These are phyloP conservation scores for Ametastegia equiseti DNA, from an alignment of 2,888 invertebrate genomes.

Conservation along the genomic window DNA sequence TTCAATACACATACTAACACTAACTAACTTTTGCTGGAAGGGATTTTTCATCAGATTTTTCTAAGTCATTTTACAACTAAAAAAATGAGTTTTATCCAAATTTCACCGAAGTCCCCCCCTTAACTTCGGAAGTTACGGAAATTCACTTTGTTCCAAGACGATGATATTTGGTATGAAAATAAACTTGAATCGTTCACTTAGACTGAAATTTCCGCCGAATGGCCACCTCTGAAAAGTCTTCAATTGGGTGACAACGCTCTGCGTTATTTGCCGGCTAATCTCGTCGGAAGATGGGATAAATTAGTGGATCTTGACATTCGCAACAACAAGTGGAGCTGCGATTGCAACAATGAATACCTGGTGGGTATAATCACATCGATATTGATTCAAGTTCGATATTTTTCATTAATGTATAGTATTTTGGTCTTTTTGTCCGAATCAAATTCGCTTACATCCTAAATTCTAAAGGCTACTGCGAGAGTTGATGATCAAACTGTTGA, in stretches of 20 bases:
- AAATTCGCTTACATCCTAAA: background rate
- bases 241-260: constrained; percentile 86
- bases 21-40: no score
- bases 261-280: constrained; percentile 81
- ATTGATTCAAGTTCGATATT: background rate
- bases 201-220: constrained; percentile 78
- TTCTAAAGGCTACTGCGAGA: background rate
- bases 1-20: no score
- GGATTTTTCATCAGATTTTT: no score
- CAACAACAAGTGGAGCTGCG: constrained; percentile 88
- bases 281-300: constrained; percentile 84
- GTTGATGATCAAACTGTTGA: background rate
- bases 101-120: no score
- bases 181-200: constrained; percentile 59
- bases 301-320: constrained; percentile 83
- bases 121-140: no score
- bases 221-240: constrained; percentile 84
- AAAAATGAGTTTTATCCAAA: no score
- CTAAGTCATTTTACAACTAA: no score
- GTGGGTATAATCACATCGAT: constrained; percentile 70
- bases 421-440: background rate
- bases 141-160: background rate
- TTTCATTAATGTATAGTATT: background rate
- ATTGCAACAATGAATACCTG: constrained; percentile 88
- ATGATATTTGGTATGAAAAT: background rate